Percentiles rank a stretch among this genome's conserved stretches.
Conservation (phyloP, 2,888 invertebrate species). For the Dryadula phaetusa region DNA sequence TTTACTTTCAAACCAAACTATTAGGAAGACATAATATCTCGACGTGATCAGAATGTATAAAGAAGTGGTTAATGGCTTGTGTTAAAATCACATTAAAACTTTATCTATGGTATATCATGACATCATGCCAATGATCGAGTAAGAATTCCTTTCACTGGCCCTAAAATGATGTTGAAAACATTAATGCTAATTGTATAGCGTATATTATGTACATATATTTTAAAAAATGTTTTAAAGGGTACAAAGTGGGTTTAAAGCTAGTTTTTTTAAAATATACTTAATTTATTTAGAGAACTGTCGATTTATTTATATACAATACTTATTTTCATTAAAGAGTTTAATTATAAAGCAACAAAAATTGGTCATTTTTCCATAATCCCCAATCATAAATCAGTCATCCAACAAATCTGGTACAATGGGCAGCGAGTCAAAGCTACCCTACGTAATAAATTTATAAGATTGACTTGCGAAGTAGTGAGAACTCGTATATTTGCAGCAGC, state of each 20-base stretch:
- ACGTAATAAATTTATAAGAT: constrained; percentile 79
- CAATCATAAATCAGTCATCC: constrained; percentile 68
- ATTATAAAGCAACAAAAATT: constrained; percentile 15
- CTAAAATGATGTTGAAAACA: constrained; percentile 20
- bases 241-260: no score
- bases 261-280: no score
- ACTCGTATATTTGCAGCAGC: constrained; percentile 79
- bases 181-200: no score
- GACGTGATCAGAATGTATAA: constrained; percentile 38
- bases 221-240: no score
- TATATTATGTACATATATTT: no score
- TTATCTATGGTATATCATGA: constrained; percentile 37
- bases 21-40: constrained; percentile 42
- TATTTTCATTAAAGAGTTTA: neutral
- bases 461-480: constrained; percentile 76
- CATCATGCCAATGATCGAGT: constrained; percentile 32
- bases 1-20: constrained; percentile 36
- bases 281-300: no score
- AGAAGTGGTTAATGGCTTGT: constrained; percentile 38
- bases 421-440: constrained; percentile 61
- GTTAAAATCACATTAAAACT: constrained; percentile 41
- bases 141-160: constrained; percentile 36
- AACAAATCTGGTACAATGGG: constrained; percentile 69
- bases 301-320: neutral
- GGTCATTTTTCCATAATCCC: constrained; percentile 19